Evolutionary conservation across 1,140 invertebrate genomes (phyloP), one percentile per base, ranked within the genome.

Genomic region (Psilanteris sp.): DNA sequence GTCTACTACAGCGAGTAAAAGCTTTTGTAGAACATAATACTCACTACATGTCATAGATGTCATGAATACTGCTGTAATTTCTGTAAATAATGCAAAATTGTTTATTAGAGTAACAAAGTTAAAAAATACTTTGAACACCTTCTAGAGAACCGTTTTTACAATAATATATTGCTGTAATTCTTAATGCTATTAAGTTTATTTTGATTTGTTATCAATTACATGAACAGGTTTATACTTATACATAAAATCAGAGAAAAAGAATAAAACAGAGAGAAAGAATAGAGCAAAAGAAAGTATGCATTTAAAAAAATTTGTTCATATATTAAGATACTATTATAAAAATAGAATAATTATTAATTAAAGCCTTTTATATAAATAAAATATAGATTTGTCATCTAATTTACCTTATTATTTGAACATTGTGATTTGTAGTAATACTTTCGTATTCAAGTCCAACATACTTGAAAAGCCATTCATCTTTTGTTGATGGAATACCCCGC

Each of bases 31-130:
- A 57, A 43, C 79, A 83, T 78, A 62, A 80, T 88, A 88, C 87
- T 88, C 86, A 88, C 87, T 87, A 87, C 83, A 88, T 86, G 50
- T 89, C 86, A 78, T 89, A 86, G 84, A 88, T 89, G 87, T 89
- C 89, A 79, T 89, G 88, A 83, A 89, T 86, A 81, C 88, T 87
- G 83, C 88, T 89, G 85, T 87, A 88, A 50, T 85, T 79, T 79
- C 89, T 89, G 87, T 26, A 85, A 88, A 82, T 41, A 79, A 70
- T 31, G 26, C 26, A 70, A 70, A 76, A 37, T 31, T 39, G 7
- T 20, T 34, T 36, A 36, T 71, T 61, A 71, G 32, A 29, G 9
- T 2, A 15, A 10, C 24, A 10, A 32, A 15, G 4, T 36, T 26
- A 14, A 0, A 52, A 24, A 20, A 20, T 5, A 5, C n/a, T 3